phyloP scores from a whole-genome alignment of 2,888 invertebrate species.

The Peribatodes rhomboidaria region DNA sequence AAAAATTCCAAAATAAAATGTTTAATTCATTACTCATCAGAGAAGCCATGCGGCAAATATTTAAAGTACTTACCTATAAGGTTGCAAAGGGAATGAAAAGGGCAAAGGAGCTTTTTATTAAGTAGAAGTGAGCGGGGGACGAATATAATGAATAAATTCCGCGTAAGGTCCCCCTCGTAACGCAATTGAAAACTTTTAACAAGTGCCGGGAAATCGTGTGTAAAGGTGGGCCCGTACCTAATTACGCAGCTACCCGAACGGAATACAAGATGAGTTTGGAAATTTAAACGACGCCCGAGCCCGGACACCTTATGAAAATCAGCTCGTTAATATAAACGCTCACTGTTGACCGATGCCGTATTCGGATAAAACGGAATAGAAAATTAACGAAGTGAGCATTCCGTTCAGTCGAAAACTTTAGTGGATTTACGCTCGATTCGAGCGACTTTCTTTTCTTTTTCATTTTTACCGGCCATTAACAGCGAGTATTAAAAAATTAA shows the following conservation, averaged over 20 bases:
- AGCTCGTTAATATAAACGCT: constrained; percentile 72
- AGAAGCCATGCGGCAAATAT: constrained; percentile 81
- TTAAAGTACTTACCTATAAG: constrained; percentile 79
- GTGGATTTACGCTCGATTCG: constrained; percentile 60
- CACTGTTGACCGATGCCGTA: constrained; percentile 64
- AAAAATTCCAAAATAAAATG: constrained; percentile 75
- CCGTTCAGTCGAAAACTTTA: constrained; percentile 46
- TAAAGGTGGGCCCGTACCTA: constrained; percentile 82
- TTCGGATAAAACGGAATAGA: constrained; percentile 49
- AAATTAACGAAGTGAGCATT: constrained; percentile 55
- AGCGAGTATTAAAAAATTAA: constrained; percentile 78
- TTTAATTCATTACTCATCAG: constrained; percentile 81
- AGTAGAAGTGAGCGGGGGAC: constrained; percentile 69
- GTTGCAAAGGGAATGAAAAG: constrained; percentile 72
- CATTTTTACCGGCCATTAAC: constrained; percentile 73
- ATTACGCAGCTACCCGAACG: constrained; percentile 73
- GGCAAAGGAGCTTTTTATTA: constrained; percentile 82
- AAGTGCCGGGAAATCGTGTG: constrained; percentile 86
- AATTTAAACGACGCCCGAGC: constrained; percentile 70
- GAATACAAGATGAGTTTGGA: constrained; percentile 81
- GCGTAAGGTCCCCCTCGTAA: constrained; percentile 79
- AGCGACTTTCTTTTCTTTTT: constrained; percentile 52
- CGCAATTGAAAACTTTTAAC: constrained; percentile 87
- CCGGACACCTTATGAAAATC: constrained; percentile 68
- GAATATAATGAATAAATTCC: constrained; percentile 86